phyloP scores from a whole-genome alignment of 1,140 invertebrate species.

The Oryzaephilus surinamensis region DNA sequence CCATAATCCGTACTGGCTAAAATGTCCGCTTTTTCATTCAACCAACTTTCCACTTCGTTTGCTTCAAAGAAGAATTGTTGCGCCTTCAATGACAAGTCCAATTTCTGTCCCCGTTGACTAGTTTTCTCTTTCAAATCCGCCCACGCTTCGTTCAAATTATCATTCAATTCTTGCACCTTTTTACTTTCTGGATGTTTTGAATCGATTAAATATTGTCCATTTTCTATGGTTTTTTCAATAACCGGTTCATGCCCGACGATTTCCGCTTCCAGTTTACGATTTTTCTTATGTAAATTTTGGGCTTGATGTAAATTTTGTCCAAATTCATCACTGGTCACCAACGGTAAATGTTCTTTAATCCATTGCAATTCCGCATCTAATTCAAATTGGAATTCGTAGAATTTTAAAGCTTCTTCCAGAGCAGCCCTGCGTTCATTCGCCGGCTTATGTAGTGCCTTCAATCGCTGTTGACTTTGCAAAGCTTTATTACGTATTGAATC shows the following conservation, averaged over 20 bases:
- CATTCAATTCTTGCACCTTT: conserved; percentile 59
- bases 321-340: conserved; percentile 63
- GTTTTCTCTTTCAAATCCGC: conserved; percentile 56
- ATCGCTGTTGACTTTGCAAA: conserved; percentile 56
- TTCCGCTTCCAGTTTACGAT: conserved; percentile 82
- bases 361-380: conserved; percentile 89
- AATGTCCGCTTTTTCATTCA: conserved; percentile 75
- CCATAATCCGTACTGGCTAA: conserved; percentile 75
- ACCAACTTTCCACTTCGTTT: conserved; percentile 86
- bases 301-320: conserved; percentile 84
- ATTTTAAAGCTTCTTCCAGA: conserved; percentile 66
- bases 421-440: conserved; percentile 56
- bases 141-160: conserved; percentile 56
- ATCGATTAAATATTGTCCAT: conserved; percentile 57
- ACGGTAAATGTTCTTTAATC: conserved; percentile 82
- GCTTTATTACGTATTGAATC: conserved; percentile 72
- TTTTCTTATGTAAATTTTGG: conserved; percentile 86
- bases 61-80: conserved; percentile 88
- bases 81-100: conserved; percentile 76
- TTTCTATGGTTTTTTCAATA: conserved; percentile 69
- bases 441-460: conserved; percentile 52
- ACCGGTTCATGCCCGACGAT: conserved; percentile 69
- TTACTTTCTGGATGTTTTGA: conserved; percentile 65
- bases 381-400: conserved; percentile 92
- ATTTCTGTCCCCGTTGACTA: conserved; percentile 57